phyloP scores from a whole-genome alignment of 2,888 invertebrate species.

The Spicauda simplicius region DNA sequence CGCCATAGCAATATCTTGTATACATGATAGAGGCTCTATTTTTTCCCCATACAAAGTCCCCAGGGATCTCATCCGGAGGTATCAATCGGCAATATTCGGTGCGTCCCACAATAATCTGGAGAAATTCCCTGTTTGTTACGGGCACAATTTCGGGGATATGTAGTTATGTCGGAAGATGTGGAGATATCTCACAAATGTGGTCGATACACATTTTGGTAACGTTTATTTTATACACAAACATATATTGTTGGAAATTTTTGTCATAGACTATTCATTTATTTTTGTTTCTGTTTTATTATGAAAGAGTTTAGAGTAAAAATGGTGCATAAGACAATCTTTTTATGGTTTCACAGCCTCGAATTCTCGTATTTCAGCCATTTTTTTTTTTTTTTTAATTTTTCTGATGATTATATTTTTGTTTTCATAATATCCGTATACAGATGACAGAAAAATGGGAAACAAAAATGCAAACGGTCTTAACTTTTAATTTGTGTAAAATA shows the following conservation, averaged over 20 bases:
- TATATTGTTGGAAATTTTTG: neutral
- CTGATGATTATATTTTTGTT: too few relatives aligned
- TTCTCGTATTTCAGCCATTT: too few relatives aligned
- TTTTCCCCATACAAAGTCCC: conserved; percentile 51
- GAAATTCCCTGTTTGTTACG: conserved; percentile 50
- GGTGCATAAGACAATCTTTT: too few relatives aligned
- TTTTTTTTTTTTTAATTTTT: too few relatives aligned
- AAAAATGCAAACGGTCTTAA: neutral
- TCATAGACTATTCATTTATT: neutral
- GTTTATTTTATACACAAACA: too few relatives aligned
- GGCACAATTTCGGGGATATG: conserved; percentile 3
- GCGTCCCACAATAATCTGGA: conserved; percentile 63
- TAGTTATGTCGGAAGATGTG: conserved; percentile 11
- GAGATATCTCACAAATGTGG: neutral
- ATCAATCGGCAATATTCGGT: conserved; percentile 75
- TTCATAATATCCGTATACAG: too few relatives aligned
- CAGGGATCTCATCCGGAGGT: conserved; percentile 64
- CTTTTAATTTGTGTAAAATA: neutral
- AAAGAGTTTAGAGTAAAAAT: too few relatives aligned
- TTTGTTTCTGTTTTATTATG: neutral
- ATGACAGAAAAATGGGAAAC: too few relatives aligned
- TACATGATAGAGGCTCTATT: conserved; percentile 39
- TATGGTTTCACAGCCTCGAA: too few relatives aligned
- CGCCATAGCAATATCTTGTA: conserved; percentile 13
- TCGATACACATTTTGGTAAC: too few relatives aligned